A percentile compares a stretch with the other conserved stretches of the same genome.
Conservation (phyloP, 2,797 vertebrate species). For the Danio aesculapii region DNA sequence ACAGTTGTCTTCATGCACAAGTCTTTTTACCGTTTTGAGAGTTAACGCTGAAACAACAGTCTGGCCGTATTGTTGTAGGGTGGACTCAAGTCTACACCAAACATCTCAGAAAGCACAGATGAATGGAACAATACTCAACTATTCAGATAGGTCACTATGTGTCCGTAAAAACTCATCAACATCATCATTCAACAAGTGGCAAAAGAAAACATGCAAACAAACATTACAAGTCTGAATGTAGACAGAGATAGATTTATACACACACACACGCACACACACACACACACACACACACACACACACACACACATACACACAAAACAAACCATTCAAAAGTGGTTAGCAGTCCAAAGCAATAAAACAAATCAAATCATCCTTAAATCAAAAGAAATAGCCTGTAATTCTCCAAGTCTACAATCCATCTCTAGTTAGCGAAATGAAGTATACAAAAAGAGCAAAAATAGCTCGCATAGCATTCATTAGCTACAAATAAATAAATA, state of each 20-base stretch:
- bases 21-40: slow-evolving; percentile 71
- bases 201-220: background rate
- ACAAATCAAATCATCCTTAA: slow-evolving; percentile 73
- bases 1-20: slow-evolving; percentile 57
- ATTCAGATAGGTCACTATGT: background rate
- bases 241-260: no score
- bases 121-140: background rate
- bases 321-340: no score
- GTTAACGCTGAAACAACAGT: slow-evolving; percentile 47
- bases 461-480: slow-evolving; percentile 84
- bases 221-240: background rate
- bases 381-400: slow-evolving; percentile 71
- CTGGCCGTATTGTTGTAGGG: slow-evolving; percentile 8
- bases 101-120: background rate
- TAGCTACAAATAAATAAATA: slow-evolving; percentile 89
- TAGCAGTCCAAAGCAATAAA: no score
- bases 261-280: no score
- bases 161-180: background rate
- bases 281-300: no score
- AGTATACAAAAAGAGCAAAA: slow-evolving; percentile 77
- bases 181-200: slow-evolving; percentile 26
- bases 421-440: slow-evolving; percentile 70
- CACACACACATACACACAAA: no score
- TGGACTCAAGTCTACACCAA: slow-evolving; percentile 10
- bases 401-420: slow-evolving; percentile 63